Evolutionary conservation across 2,797 vertebrate species (phyloP).

Genomic region (Harpagifer antarcticus): DNA sequence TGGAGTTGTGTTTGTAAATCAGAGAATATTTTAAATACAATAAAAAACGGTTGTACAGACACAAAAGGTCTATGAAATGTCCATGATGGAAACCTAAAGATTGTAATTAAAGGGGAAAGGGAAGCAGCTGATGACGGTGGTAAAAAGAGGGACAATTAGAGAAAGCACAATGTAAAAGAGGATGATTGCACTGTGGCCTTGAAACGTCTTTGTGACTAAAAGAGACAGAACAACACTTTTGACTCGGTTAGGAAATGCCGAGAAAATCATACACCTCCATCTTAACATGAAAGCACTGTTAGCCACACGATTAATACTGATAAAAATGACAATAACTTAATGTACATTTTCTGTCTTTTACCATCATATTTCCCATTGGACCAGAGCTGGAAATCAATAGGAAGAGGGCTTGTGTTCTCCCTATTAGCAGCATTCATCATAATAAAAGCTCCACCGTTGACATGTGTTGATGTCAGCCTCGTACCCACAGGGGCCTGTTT

Average conservation of each 20-base stretch:
- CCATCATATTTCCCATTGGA: conserved; percentile 58
- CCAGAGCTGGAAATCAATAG: conserved; percentile 66
- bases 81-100: conserved; percentile 3
- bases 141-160: conserved; percentile 11
- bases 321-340: conserved; percentile 30
- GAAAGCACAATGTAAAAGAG: conserved; percentile 19
- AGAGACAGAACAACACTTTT: conserved; percentile 8
- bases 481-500: conserved; percentile 58
- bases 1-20: neutral
- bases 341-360: conserved; percentile 30
- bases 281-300: conserved; percentile 13
- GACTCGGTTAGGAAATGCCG: conserved; percentile 8
- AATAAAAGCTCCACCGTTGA: conserved; percentile 69
- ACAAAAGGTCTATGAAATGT: neutral
- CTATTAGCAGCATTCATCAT: conserved; percentile 79
- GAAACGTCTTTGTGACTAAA: conserved; percentile 38
- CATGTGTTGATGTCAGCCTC: conserved; percentile 62
- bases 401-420: conserved; percentile 36
- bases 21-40: neutral
- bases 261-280: neutral
- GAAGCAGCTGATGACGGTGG: conserved; percentile 24
- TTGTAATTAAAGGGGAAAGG: conserved; percentile 19
- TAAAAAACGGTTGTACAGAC: neutral
- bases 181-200: conserved; percentile 46
- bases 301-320: conserved; percentile 23